Conservation (phyloP, 1,140 invertebrate genomes). For the Microplitis demolitor region DNA sequence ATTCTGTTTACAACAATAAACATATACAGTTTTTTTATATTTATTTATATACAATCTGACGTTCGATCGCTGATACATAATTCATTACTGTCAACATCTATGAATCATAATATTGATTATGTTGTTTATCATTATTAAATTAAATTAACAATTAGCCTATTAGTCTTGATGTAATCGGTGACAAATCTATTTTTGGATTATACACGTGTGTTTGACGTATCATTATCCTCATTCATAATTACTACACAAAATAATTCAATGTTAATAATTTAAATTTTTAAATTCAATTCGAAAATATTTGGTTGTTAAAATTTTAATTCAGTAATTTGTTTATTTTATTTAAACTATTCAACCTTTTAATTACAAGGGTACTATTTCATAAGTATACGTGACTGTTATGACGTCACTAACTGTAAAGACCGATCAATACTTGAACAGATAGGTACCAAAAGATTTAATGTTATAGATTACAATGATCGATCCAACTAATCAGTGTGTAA, state of each 20-base stretch:
- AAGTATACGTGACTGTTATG: slow-evolving; percentile 31
- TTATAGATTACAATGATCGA: not conserved
- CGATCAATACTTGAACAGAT: slow-evolving; percentile 53
- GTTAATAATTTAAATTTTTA: not conserved
- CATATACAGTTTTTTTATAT: not conserved
- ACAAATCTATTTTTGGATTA: not conserved
- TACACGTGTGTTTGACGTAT: not conserved
- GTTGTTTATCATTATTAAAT: not conserved
- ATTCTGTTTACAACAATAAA: not conserved
- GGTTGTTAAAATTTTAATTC: not conserved
- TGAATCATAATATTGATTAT: not conserved
- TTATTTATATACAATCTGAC: not conserved
- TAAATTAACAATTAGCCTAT: not conserved
- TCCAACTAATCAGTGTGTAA: not conserved
- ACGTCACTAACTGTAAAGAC: slow-evolving; percentile 51
- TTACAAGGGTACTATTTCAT: not conserved
- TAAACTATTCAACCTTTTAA: not conserved
- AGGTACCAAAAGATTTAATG: slow-evolving; percentile 40
- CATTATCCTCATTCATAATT: not conserved
- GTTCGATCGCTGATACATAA: not conserved
- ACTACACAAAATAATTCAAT: not conserved
- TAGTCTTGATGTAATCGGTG: not conserved
- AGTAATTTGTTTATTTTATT: not conserved
- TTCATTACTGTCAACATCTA: not conserved
- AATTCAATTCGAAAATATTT: not conserved